These are phyloP conservation scores for Perca fluviatilis DNA, from an alignment of 2,113 vertebrate genomes.

Conservation along the genomic window DNA sequence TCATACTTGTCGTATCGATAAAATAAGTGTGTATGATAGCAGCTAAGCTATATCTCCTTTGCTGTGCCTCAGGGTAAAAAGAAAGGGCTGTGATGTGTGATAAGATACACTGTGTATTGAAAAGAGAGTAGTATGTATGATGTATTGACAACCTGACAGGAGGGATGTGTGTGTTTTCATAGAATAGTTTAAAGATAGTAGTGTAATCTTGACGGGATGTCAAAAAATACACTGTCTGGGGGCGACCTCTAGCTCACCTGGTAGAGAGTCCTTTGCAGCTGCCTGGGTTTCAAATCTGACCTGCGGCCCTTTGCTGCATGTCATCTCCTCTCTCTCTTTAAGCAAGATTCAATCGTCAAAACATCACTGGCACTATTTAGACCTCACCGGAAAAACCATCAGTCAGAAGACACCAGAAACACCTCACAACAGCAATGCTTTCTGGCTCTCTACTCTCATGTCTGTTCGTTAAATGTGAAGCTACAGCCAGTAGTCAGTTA, in stretches of 20 bases:
- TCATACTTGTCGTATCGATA: slow-evolving; percentile 38
- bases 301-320: no score
- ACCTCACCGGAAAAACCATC: no score
- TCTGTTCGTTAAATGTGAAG: no score
- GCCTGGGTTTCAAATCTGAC: no score
- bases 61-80: slow-evolving; percentile 47
- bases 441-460: no score
- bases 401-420: no score
- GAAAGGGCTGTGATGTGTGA: slow-evolving; percentile 34
- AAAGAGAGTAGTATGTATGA: slow-evolving; percentile 14
- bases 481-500: no score
- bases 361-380: background rate
- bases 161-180: slow-evolving; percentile 27
- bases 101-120: slow-evolving; percentile 36
- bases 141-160: slow-evolving; percentile 37
- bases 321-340: no score
- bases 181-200: slow-evolving; percentile 9
- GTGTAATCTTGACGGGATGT: slow-evolving; percentile 31
- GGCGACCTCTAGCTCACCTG: no score
- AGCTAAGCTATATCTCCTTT: slow-evolving; percentile 28
- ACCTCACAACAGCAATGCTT: no score
- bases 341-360: background rate
- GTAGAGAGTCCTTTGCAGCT: no score
- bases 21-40: slow-evolving; percentile 39
- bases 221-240: slow-evolving; percentile 2